These are phyloP conservation scores for Coelinius sp. DNA, from an alignment of 2,888 invertebrate genomes.

Conservation along the genomic window DNA sequence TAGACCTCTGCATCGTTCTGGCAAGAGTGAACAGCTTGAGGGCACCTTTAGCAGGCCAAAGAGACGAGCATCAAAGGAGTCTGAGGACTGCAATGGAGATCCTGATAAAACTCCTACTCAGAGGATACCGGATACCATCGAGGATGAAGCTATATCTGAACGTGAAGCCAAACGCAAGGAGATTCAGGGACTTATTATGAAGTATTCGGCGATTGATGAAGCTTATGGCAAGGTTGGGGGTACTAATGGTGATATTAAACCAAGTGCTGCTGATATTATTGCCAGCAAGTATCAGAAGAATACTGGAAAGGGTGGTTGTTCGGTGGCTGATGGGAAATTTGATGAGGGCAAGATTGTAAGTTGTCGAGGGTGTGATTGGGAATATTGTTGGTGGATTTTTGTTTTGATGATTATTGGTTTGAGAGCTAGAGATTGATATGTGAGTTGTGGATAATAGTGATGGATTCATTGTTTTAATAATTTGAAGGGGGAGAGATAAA, in stretches of 20 bases:
- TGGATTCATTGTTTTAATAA: neutral
- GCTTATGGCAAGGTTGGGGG: constrained; percentile 75
- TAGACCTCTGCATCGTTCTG: constrained; percentile 74
- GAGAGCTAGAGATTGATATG: neutral
- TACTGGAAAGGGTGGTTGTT: constrained; percentile 44
- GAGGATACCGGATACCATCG: constrained; percentile 64
- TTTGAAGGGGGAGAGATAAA: neutral
- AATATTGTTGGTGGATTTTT: constrained; percentile 6
- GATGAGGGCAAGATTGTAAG: constrained; percentile 55
- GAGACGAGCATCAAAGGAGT: constrained; percentile 58
- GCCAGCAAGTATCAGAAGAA: constrained; percentile 67
- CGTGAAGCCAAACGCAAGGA: constrained; percentile 87
- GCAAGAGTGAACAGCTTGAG: constrained; percentile 77
- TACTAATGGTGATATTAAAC: constrained; percentile 64
- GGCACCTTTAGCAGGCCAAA: constrained; percentile 56
- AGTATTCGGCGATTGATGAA: constrained; percentile 85
- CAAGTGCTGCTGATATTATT: constrained; percentile 62
- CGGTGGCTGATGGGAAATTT: constrained; percentile 35
- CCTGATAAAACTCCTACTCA: constrained; percentile 67
- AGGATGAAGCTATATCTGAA: constrained; percentile 75
- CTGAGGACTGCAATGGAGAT: constrained; percentile 58
- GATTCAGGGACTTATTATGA: constrained; percentile 85
- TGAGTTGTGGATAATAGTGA: neutral
- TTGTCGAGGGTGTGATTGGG: constrained; percentile 42
- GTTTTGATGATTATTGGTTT: neutral